These are phyloP conservation scores for Bos indicus DNA, from an alignment of 2,113 vertebrate species.

Conservation along the genomic window DNA sequence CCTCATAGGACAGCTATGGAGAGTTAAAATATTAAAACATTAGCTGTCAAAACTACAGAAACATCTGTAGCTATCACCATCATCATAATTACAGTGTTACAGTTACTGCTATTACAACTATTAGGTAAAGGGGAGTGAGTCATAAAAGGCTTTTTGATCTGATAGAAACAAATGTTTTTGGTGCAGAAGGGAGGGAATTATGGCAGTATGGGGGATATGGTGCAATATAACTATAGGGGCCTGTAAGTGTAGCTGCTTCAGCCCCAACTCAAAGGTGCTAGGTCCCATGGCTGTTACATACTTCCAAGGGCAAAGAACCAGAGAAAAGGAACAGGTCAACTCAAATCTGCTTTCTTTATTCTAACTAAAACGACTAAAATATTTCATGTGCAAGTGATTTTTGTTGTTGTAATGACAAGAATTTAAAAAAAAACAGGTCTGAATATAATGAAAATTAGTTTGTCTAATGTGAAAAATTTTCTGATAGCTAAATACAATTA, in stretches of 20 bases:
- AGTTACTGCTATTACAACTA: background rate
- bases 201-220: background rate
- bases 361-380: constrained; percentile 17
- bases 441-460: constrained; percentile 46
- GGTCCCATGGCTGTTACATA: background rate
- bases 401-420: constrained; percentile 33
- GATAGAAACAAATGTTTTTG: background rate
- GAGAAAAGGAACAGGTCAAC: background rate
- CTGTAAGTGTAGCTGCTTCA: background rate
- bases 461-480: constrained; percentile 45
- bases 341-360: constrained; percentile 17
- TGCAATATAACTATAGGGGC: background rate
- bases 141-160: background rate
- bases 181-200: background rate
- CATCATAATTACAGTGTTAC: background rate
- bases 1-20: background rate
- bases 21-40: background rate
- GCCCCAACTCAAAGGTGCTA: background rate
- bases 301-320: background rate
- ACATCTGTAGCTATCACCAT: background rate
- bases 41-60: background rate
- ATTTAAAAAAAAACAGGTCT: background rate
- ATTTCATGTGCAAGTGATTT: constrained; percentile 24
- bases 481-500: constrained; percentile 64
- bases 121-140: background rate